Base-by-base conservation (phyloP, 2,113 vertebrate species). In the Pelodiscus sinensis region DNA sequence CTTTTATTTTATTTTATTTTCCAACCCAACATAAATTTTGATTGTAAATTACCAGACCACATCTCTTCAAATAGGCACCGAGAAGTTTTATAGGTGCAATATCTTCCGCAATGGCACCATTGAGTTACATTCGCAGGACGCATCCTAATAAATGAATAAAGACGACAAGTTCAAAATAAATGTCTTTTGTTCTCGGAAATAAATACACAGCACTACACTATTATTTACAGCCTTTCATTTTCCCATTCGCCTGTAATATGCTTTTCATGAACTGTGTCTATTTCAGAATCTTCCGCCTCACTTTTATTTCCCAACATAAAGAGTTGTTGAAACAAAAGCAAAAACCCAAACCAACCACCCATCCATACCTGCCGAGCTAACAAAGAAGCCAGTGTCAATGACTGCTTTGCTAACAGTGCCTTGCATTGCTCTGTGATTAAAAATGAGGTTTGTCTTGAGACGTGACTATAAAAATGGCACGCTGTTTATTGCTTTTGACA, bases 61-160 rank as follows among this genome's bases (percentile, higher is more conserved):
- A 18, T 85, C 57, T 96, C 65, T 84, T 54, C 92, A 94, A 90
- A 94, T 90, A 75, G 89, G 56, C 60, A 62, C 8, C 0, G 35
- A 81, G 35, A 87, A 91, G 35, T 91, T 96, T 95, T 91, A 95
- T 84, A 88, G 96, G 55, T 85, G 88, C 57, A 94, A 81, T 91
- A 94, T 86, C 71, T 88, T 73, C 57, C 90, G 94, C 88, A 87
- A 92, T 82, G 90, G 81, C 54, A 86, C 60, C 77, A 90, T 79
- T 82, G 87, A 93, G 93, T 84, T 91, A 86, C 81, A 92, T 92
- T 94, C 95, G 51, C 78, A 85, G 81, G 79, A 90, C 95, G 85
- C 52, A 56, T 84, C 60, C 22, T 35, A 82, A 44, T n/a, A 95
- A 95, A 92, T 88, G 52, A 96, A 95, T 88, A 95, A 89, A 94